Conservation (phyloP, 2,888 invertebrate species). For the Cheilosia impressa region DNA sequence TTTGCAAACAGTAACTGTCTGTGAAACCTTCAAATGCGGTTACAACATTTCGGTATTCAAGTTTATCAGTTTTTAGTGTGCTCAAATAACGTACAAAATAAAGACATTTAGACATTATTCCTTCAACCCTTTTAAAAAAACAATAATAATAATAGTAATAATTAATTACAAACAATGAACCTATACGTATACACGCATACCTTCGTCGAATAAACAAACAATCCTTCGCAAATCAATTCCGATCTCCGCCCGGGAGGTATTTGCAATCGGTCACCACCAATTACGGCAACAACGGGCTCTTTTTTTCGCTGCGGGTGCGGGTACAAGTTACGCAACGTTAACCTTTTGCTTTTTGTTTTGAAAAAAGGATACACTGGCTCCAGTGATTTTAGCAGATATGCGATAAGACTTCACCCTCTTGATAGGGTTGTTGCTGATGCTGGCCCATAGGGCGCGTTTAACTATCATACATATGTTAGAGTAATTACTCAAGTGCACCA, state of each 20-base stretch:
- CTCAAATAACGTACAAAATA: neutral
- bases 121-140: neutral
- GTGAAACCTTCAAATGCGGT: no score
- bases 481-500: slow-evolving; percentile 70
- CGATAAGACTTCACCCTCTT: slow-evolving; percentile 35
- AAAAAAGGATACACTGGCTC: slow-evolving; percentile 26
- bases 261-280: slow-evolving; percentile 66
- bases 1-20: no score
- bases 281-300: slow-evolving; percentile 48
- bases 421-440: neutral
- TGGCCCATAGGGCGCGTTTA: slow-evolving; percentile 68
- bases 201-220: slow-evolving; percentile 29
- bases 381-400: neutral
- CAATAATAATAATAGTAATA: neutral
- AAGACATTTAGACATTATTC: no score
- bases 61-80: no score
- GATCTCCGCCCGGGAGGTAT: slow-evolving; percentile 54
- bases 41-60: no score
- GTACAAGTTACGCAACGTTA: slow-evolving; percentile 60
- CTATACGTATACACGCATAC: slow-evolving; percentile 12
- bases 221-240: slow-evolving; percentile 59
- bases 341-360: slow-evolving; percentile 45
- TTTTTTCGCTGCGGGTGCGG: slow-evolving; percentile 52
- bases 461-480: slow-evolving; percentile 74
- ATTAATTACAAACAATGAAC: neutral